A percentile compares a stretch with the other conserved stretches of the same genome.
phyloP scores from a whole-genome alignment of 1,140 invertebrate species.

The Polypedilum vanderplanki region DNA sequence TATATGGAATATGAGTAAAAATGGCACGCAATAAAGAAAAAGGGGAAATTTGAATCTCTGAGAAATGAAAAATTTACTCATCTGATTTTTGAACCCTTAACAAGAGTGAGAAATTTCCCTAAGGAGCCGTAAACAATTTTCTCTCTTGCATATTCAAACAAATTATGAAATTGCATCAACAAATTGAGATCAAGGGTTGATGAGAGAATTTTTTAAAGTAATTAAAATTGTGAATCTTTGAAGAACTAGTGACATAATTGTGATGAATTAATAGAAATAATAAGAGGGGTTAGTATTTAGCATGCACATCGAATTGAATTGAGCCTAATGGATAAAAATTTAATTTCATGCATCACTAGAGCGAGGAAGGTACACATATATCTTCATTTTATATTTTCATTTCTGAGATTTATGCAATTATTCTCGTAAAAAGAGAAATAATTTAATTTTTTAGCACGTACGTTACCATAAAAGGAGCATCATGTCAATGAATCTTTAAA shows the following conservation, averaged over 20 bases:
- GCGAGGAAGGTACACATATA: background rate
- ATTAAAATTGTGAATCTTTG: background rate
- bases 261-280: background rate
- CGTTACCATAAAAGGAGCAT: background rate
- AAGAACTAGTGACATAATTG: constrained; percentile 8
- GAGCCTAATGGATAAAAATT: background rate
- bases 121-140: background rate
- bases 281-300: background rate
- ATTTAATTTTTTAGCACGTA: background rate
- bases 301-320: background rate
- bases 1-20: constrained; percentile 6
- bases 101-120: background rate
- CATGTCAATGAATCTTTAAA: background rate
- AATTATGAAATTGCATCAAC: constrained; percentile 6
- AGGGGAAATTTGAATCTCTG: background rate
- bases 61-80: constrained; percentile 10
- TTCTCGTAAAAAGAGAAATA: background rate
- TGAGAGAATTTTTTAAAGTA: background rate
- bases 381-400: background rate
- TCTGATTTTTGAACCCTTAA: constrained; percentile 11
- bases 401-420: background rate
- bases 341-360: constrained; percentile 23
- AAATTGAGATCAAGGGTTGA: background rate
- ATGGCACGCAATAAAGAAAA: background rate
- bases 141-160: background rate